A percentile compares a stretch with the other conserved stretches of the same genome.
Evolutionary conservation across 1,140 invertebrate genomes (phyloP).

Genomic region (Mya arenaria): DNA sequence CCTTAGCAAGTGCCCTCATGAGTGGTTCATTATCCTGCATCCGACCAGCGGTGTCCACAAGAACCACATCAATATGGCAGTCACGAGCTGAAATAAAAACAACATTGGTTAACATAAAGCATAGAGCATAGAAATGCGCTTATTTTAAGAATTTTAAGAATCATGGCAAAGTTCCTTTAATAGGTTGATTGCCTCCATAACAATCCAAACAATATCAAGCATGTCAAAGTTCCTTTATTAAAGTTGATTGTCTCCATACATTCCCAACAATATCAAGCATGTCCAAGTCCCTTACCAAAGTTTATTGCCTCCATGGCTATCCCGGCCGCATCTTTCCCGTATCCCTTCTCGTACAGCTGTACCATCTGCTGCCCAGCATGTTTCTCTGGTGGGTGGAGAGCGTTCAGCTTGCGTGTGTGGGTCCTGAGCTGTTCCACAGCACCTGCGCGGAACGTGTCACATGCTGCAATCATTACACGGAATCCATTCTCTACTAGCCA

Average conservation of each 20-base stretch:
- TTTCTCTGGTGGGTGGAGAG: conserved; percentile 91
- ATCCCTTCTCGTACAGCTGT: conserved; percentile 97
- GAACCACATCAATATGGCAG: conserved; percentile 92
- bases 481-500: conserved; percentile 99
- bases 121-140: too few relatives aligned
- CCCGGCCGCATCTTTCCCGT: conserved; percentile 99
- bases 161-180: too few relatives aligned
- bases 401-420: conserved; percentile 96
- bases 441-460: conserved; percentile 99
- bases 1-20: conserved; percentile 97
- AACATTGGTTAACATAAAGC: too few relatives aligned
- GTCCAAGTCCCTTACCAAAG: conserved; percentile 83
- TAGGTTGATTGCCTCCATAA: too few relatives aligned
- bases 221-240: too few relatives aligned
- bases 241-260: too few relatives aligned
- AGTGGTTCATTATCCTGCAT: conserved; percentile 99
- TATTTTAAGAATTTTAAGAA: too few relatives aligned
- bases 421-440: conserved; percentile 99
- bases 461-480: conserved; percentile 98
- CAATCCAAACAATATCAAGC: too few relatives aligned
- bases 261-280: too few relatives aligned
- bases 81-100: conserved; percentile 87
- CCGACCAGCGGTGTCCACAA: conserved; percentile 98
- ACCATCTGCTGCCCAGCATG: conserved; percentile 87
- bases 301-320: conserved; percentile 98